Base-by-base conservation (phyloP, 2,797 vertebrate genomes). In the Agapornis canus region DNA sequence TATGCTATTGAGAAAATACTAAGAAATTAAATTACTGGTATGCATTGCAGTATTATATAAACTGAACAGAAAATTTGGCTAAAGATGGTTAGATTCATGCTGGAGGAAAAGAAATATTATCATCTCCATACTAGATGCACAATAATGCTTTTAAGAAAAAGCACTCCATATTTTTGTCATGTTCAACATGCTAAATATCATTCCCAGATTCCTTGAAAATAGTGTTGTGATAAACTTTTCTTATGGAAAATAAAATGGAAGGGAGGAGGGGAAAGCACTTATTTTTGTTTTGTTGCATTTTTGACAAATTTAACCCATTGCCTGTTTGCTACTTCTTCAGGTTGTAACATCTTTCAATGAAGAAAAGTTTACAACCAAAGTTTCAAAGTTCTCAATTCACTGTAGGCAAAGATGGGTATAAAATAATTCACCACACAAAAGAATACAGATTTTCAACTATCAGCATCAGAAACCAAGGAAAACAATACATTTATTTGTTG, bases 401-500 rank as follows among this genome's bases (percentile, higher is more conserved):
- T 78, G 25, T 22, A 42, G 26, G 63, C 31, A 75, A 9, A 82
- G 71, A 76, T 51, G 84, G 63, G 86, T 60, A 72, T 39, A 48
- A 6, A 69, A 84, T 79, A 61, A 6, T 5, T 43, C 54, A 64
- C 54, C 13, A 79, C 88, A 83, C 39, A 84, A 69, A 76, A 35
- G 39, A 72, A 89, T 79, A 95, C 51, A 89, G 60, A 78, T 82
- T 91, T 94, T 95, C 92, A 95, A 83, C 80, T 42, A 59, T 48
- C 91, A 93, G 75, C 89, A 81, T 90, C 89, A 88, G 85, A 59
- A 97, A 85, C 75, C 81, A 89, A 88, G 75, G 27, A 94, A 94
- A 96, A 95, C 83, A 94, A 95, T 88, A 83, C 61, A 85, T 95
- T 85, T 92, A 79, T 90, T 95, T 97, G 90, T 93, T 76, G 66